Conservation (phyloP, 2,113 vertebrate genomes). For the Plotosus lineatus region DNA sequence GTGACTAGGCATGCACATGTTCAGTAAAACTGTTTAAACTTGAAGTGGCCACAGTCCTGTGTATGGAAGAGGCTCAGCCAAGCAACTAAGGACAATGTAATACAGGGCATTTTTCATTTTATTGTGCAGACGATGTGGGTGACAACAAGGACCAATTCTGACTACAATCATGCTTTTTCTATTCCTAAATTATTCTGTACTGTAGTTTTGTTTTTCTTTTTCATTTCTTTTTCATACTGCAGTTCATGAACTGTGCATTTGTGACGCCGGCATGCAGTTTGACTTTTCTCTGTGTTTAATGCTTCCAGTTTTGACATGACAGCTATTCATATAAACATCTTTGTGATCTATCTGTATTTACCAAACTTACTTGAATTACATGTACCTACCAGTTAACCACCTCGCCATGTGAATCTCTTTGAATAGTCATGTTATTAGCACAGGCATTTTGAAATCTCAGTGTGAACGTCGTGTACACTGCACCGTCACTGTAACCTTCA, state of each 20-base stretch:
- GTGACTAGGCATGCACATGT: slow-evolving; percentile 48
- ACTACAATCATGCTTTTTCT: slow-evolving; percentile 62
- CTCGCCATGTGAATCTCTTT: slow-evolving; percentile 58
- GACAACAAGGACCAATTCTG: slow-evolving; percentile 71
- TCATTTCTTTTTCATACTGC: slow-evolving; percentile 3
- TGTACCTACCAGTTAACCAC: slow-evolving; percentile 74
- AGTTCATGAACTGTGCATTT: slow-evolving; percentile 14
- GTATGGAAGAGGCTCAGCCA: slow-evolving; percentile 58
- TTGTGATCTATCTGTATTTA: slow-evolving; percentile 24
- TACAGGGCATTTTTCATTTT: slow-evolving; percentile 57
- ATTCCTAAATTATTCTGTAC: slow-evolving; percentile 9
- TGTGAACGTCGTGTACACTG: not conserved
- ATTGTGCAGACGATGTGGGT: slow-evolving; percentile 63
- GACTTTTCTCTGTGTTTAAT: slow-evolving; percentile 6
- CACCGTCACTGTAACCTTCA: not conserved
- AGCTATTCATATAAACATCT: not conserved
- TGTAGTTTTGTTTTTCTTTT: slow-evolving; percentile 54
- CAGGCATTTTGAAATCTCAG: not conserved
- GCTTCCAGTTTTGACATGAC: slow-evolving; percentile 4
- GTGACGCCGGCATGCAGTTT: slow-evolving; percentile 6
- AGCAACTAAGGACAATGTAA: slow-evolving; percentile 59
- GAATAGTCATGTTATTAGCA: slow-evolving; percentile 17
- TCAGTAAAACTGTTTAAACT: slow-evolving; percentile 55
- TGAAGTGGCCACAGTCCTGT: slow-evolving; percentile 56
- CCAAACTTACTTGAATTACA: slow-evolving; percentile 43